Evolutionary conservation across 2,113 vertebrate species (phyloP), one percentile per base, ranked within the genome.

Genomic region (Potamarius usumacintae): DNA sequence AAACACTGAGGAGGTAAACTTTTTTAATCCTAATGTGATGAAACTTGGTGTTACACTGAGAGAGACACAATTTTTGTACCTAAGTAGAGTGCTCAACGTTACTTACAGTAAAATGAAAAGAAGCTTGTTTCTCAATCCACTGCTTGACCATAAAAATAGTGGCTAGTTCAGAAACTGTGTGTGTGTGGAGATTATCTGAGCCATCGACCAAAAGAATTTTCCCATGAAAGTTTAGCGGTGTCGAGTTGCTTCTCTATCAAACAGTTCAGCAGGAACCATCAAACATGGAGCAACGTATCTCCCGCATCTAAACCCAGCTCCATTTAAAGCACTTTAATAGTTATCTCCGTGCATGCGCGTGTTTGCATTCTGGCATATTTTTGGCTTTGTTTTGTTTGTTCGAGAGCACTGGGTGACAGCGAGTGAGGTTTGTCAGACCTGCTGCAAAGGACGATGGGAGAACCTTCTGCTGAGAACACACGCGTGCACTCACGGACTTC

Each of bases 341-440:
- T 82, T 82, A 82, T 60, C 57, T 42, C 18, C 5, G 20, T 62
- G 17, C 30, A 42, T 42, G 57, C 10, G 25, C 25, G 5, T 79
- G 76, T 79, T 79, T 79, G 76, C 52, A 27, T 79, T 79, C 76
- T 79, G 76, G 5, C 52, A n/a, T 79, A 79, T 77, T 74, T 83
- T 60, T 60, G 72, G 69, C 42, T 78, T n/a, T n/a, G 42, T 55
- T 81, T 63, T 79, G 85, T 65, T 79, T 84, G 52, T 60, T 79
- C 5, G n/a, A 53, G 34, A 4, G 50, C 3, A 20, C 42, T 0
- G 85, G 50, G 42, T 80, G 74, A 79, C 60, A 55, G 62, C 50
- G 42, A 72, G 79, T 84, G 82, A 84, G 65, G 22, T 85, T 85
- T 63, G 18, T 87, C 42, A 58, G 65, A 74, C 86, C 53, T 48